Evolutionary conservation across 2,113 vertebrate genomes (phyloP), one percentile per base, ranked within the genome.

Genomic region (Acanthochromis polyacanthus): DNA sequence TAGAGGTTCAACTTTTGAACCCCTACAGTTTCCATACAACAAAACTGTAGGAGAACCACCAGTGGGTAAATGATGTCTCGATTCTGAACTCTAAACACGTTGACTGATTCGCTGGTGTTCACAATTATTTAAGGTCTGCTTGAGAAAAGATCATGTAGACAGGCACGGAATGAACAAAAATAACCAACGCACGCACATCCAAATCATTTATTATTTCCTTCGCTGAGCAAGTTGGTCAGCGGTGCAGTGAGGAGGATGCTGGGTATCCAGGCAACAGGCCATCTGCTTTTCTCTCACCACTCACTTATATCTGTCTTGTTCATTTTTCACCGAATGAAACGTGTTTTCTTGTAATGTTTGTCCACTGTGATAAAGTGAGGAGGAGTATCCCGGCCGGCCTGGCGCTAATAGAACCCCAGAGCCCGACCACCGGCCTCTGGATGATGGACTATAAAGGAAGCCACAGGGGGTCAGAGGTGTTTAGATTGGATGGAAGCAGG

Each of bases 181-280:
- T 52, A 60, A 46, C 55, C 3, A 62, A 43, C 30, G 23, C 20
- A 43, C 55, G 71, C 65, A 78, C 67, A 56, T 43, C 28, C 70
- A 36, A 48, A 40, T 43, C 32, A 73, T 81, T 67, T 57, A 74
- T 48, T 46, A 53, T 48, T 61, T 52, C 64, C 22, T 72, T 60
- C 56, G 9, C 23, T 20, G 40, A 53, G 66, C 53, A 58, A 66
- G 70, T 51, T 70, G 56, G 22, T 78, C 72, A 75, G 72, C 64
- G 53, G 7, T 45, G 25, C 61, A 19, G 20, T 5, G 48, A 65
- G 56, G n/a, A 50, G 43, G 65, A 61, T 32, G 40, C 32, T 70
- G 55, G 1, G 80, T 89, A 76, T 80, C 80, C 76, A 86, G 60
- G 88, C 80, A 91, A 91, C 87, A 73, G 4, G 61, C 61, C 50